Evolutionary conservation across 2,113 vertebrate species (phyloP).

Genomic region (Pseudolaguvia tuberculata): DNA sequence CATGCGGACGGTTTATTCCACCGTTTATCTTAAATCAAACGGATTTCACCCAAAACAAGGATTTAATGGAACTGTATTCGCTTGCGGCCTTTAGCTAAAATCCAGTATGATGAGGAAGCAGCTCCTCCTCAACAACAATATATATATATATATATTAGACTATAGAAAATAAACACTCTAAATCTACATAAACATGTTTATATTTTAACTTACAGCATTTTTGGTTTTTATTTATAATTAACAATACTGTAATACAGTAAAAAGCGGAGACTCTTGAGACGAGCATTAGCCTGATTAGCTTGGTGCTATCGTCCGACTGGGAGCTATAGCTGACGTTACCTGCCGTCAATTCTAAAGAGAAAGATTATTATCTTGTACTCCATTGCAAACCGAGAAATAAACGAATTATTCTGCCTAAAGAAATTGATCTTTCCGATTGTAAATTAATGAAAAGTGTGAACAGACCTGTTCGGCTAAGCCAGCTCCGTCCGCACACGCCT

Average conservation of each 20-base stretch:
- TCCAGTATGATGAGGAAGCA: slow-evolving; percentile 19
- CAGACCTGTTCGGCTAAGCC: slow-evolving; percentile 52
- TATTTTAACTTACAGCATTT: background rate
- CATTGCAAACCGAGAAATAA: background rate
- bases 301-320: background rate
- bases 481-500: slow-evolving; percentile 44
- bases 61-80: background rate
- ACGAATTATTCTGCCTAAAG: background rate
- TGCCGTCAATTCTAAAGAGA: background rate
- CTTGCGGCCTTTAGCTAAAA: slow-evolving; percentile 23
- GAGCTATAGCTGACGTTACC: background rate
- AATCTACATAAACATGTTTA: too few relatives aligned
- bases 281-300: background rate
- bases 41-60: background rate
- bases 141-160: background rate
- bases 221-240: background rate
- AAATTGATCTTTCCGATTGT: background rate
- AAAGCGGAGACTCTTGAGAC: background rate
- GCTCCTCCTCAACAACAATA: slow-evolving; percentile 22
- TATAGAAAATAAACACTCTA: background rate
- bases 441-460: slow-evolving; percentile 18
- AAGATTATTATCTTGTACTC: background rate
- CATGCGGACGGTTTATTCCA: too few relatives aligned
- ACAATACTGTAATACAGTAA: too few relatives aligned
- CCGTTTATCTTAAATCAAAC: background rate